These are phyloP conservation scores for Sesamia inferens DNA, from an alignment of 2,888 invertebrate species.

Conservation along the genomic window DNA sequence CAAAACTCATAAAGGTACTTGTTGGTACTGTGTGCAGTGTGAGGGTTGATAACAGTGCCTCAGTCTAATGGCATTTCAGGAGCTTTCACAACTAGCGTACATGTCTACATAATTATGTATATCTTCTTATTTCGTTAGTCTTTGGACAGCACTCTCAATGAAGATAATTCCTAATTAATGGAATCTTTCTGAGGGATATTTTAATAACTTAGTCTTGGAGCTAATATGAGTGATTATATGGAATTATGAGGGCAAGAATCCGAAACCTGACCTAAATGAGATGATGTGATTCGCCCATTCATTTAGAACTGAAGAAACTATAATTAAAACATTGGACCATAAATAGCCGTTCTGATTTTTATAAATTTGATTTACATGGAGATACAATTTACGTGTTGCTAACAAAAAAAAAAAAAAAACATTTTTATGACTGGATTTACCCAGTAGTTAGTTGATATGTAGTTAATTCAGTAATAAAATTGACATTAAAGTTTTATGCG, in stretches of 20 bases:
- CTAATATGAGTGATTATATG: too few species aligned
- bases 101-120: not conserved
- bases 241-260: too few species aligned
- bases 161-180: too few species aligned
- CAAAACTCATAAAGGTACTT: not conserved
- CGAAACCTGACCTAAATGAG: too few species aligned
- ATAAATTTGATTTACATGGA: not conserved
- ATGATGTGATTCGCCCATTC: too few species aligned
- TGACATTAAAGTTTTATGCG: too few species aligned
- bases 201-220: too few species aligned
- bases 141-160: not conserved
- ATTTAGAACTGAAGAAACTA: not conserved
- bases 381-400: not conserved
- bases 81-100: not conserved
- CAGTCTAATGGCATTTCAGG: not conserved
- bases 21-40: not conserved
- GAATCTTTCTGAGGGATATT: too few species aligned
- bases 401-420: slow-evolving; percentile 9
- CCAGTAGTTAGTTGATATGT: not conserved
- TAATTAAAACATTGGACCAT: slow-evolving; percentile 6
- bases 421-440: slow-evolving; percentile 7
- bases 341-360: not conserved
- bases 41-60: not conserved
- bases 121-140: not conserved
- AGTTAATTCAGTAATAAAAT: too few species aligned